A percentile compares a stretch with the other conserved stretches of the same genome.
Evolutionary conservation across 2,888 invertebrate genomes (phyloP).

Genomic region (Atrina japonica): DNA sequence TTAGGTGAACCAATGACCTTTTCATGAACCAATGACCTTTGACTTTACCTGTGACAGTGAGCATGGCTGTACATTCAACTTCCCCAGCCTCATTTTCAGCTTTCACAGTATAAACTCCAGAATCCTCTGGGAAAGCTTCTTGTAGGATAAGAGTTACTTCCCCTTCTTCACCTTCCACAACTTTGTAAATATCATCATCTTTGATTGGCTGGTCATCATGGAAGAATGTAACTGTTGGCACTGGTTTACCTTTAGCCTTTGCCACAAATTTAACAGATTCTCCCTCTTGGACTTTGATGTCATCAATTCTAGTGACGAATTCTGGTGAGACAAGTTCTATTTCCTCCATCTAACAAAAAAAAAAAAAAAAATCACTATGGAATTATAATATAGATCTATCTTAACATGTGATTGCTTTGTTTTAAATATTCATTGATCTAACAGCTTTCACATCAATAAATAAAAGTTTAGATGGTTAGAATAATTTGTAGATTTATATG

Average conservation of each 20-base stretch:
- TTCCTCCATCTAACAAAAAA: slow-evolving; percentile 29
- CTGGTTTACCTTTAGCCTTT: slow-evolving; percentile 71
- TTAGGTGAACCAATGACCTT: no score
- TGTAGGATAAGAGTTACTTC: slow-evolving; percentile 69
- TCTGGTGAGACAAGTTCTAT: slow-evolving; percentile 48
- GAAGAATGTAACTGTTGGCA: slow-evolving; percentile 70
- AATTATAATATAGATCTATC: neutral
- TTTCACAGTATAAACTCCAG: slow-evolving; percentile 90
- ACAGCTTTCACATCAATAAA: no score
- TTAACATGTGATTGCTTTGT: neutral
- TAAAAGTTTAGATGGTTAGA: no score
- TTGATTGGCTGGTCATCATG: slow-evolving; percentile 82
- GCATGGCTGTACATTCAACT: slow-evolving; percentile 81
- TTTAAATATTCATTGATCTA: no score
- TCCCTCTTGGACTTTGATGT: slow-evolving; percentile 68
- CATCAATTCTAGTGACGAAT: slow-evolving; percentile 52
- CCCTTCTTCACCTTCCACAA: slow-evolving; percentile 64
- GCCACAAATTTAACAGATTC: slow-evolving; percentile 71
- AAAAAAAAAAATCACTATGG: neutral
- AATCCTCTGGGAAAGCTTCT: slow-evolving; percentile 84
- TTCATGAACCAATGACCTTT: no score
- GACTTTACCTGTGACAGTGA: slow-evolving; percentile 66
- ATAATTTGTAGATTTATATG: no score
- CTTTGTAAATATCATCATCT: slow-evolving; percentile 84
- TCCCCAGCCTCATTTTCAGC: slow-evolving; percentile 87